A percentile compares a stretch with the other conserved stretches of the same genome.
Evolutionary conservation across 2,113 vertebrate species (phyloP).

Genomic region (Dicrurus megarhynchus): DNA sequence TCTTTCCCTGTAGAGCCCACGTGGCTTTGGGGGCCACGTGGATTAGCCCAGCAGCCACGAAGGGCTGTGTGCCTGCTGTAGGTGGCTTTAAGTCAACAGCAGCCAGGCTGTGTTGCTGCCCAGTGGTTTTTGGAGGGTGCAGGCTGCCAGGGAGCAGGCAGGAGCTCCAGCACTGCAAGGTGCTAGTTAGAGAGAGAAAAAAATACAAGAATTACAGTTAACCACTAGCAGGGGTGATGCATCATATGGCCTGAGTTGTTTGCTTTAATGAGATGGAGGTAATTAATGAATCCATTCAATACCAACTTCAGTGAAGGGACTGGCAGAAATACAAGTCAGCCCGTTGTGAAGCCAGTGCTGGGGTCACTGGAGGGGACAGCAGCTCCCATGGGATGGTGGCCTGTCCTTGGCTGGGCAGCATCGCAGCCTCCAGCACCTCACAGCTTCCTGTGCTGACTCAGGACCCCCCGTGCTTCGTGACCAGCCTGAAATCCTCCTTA

Average conservation of each 20-base stretch:
- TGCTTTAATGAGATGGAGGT: neutral
- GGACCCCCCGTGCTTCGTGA: accelerated
- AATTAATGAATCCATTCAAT: neutral
- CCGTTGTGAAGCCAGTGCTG: accelerated
- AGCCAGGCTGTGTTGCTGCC: neutral
- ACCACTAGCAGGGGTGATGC: neutral
- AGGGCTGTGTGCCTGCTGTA: neutral
- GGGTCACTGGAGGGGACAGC: neutral
- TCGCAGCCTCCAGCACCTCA: neutral
- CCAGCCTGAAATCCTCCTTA: neutral
- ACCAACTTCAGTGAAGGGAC: neutral
- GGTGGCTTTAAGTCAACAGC: neutral
- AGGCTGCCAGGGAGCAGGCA: neutral
- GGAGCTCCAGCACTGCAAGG: neutral
- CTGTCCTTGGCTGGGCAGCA: neutral
- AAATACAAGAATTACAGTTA: neutral
- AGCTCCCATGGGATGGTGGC: neutral
- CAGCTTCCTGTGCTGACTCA: accelerated
- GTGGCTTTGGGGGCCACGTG: accelerated
- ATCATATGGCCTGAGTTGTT: neutral
- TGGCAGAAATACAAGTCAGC: neutral
- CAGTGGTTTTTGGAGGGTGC: neutral
- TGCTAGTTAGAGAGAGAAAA: neutral
- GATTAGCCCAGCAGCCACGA: neutral
- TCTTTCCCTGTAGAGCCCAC: neutral